Percentiles rank a stretch among this genome's conserved stretches.
phyloP scores from a whole-genome alignment of 2,888 invertebrate species.

The Deladenus siricidicola region DNA sequence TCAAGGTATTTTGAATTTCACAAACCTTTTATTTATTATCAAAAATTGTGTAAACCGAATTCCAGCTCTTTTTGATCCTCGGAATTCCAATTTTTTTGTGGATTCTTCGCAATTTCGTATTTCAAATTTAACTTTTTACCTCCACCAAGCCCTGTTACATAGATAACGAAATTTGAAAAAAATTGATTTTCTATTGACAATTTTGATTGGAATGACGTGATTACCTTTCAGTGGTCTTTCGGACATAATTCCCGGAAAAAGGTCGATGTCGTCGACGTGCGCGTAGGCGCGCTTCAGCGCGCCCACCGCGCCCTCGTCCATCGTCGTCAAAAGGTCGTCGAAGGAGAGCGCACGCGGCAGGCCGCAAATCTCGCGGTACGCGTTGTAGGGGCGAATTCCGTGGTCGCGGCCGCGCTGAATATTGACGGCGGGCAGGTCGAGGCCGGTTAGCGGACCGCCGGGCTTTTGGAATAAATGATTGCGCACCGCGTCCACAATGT shows the following conservation, averaged over 20 bases:
- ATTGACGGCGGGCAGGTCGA: slow-evolving; percentile 83
- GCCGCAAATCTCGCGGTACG: slow-evolving; percentile 55
- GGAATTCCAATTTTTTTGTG: too few relatives aligned
- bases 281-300: slow-evolving; percentile 48
- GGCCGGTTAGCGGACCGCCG: slow-evolving; percentile 52
- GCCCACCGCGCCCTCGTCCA: slow-evolving; percentile 58
- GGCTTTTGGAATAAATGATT: slow-evolving; percentile 74
- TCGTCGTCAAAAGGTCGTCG: slow-evolving; percentile 69
- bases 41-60: too few relatives aligned
- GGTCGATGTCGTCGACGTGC: slow-evolving; percentile 83
- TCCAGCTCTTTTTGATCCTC: too few relatives aligned
- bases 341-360: slow-evolving; percentile 64
- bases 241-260: slow-evolving; percentile 90
- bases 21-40: too few relatives aligned
- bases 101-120: too few relatives aligned
- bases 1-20: too few relatives aligned
- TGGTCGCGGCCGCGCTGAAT: slow-evolving; percentile 79
- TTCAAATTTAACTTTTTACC: too few relatives aligned
- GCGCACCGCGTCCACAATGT: slow-evolving; percentile 46
- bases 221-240: slow-evolving; percentile 63
- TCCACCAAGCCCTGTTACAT: too few relatives aligned
- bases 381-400: slow-evolving; percentile 71
- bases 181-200: too few relatives aligned
- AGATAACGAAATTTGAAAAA: too few relatives aligned
- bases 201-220: too few relatives aligned